Conservation (phyloP, 1,140 invertebrate species). For the Hyles euphorbiae region DNA sequence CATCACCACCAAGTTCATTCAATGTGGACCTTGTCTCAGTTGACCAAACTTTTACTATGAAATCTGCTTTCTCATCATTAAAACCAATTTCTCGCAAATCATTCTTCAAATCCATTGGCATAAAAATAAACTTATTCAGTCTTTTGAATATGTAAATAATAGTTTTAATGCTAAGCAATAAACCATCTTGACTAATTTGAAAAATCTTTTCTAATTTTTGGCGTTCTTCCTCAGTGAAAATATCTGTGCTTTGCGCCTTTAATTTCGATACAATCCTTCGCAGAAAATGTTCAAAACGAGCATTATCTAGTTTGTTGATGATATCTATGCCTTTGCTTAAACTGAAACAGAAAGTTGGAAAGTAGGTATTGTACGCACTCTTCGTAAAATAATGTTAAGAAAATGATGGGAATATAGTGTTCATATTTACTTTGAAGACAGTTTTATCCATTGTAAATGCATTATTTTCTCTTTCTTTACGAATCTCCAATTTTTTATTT, state of each 20-base stretch:
- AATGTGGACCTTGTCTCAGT: conserved; percentile 48
- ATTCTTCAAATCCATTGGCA: conserved; percentile 52
- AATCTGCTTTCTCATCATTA: conserved; percentile 47
- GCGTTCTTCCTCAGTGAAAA: conserved; percentile 58
- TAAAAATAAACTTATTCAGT: conserved; percentile 60
- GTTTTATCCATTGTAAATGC: conserved; percentile 36
- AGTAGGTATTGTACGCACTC: neutral
- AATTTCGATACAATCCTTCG: conserved; percentile 52
- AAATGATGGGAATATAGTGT: conserved; percentile 6
- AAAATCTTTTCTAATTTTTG: conserved; percentile 59
- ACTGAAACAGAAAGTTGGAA: conserved; percentile 35
- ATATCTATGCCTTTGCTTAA: conserved; percentile 48
- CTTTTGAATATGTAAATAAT: conserved; percentile 55
- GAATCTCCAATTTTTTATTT: too few relatives aligned
- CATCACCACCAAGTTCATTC: conserved; percentile 39
- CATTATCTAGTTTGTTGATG: conserved; percentile 47
- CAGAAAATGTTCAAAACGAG: conserved; percentile 59
- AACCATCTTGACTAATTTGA: conserved; percentile 44
- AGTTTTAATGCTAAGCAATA: conserved; percentile 53
- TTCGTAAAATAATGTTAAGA: conserved; percentile 1
- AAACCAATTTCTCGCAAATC: conserved; percentile 50
- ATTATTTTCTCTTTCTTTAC: conserved; percentile 10
- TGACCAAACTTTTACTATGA: conserved; percentile 59
- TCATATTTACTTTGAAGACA: conserved; percentile 35
- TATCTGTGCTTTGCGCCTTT: conserved; percentile 43